These are phyloP conservation scores for Sylvicola cinctus DNA, from an alignment of 2,888 invertebrate species.

Conservation along the genomic window DNA sequence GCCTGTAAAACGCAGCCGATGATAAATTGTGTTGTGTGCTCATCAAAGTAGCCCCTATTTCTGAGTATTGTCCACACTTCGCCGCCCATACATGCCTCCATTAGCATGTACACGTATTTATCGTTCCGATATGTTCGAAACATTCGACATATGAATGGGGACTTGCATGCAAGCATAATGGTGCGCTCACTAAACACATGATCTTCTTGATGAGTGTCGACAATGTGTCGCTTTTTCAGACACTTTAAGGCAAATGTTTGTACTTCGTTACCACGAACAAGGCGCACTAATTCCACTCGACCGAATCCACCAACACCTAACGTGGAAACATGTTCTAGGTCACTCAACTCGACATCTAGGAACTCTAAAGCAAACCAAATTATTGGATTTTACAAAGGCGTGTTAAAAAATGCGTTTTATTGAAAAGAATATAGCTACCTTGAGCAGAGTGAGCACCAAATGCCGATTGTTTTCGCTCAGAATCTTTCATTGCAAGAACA, in stretches of 20 bases:
- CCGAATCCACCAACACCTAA: constrained; percentile 89
- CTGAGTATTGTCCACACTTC: constrained; percentile 87
- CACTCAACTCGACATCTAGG: constrained; percentile 46
- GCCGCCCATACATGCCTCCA: constrained; percentile 87
- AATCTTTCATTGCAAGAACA: constrained; percentile 21
- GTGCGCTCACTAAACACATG: constrained; percentile 75
- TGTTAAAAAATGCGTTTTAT: constrained; percentile 6
- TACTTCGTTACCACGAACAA: constrained; percentile 27
- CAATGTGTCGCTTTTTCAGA: constrained; percentile 73
- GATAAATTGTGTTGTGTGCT: constrained; percentile 68
- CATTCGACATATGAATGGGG: constrained; percentile 37
- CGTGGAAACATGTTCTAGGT: constrained; percentile 64
- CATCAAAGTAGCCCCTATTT: constrained; percentile 65
- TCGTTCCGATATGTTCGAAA: constrained; percentile 77
- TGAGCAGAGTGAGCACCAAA: constrained; percentile 21
- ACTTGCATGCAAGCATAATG: constrained; percentile 50
- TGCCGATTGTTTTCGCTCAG: constrained; percentile 22
- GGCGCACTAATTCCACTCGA: constrained; percentile 58
- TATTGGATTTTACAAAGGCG: no score
- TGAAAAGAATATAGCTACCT: constrained; percentile 10
- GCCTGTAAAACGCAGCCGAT: constrained; percentile 85
- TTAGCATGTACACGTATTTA: constrained; percentile 82
- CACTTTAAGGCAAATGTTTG: constrained; percentile 67
- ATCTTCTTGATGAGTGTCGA: constrained; percentile 73
- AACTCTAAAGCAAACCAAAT: no score